These are phyloP conservation scores for Hemitrygon akajei DNA, from an alignment of 2,797 vertebrate genomes.

Conservation along the genomic window DNA sequence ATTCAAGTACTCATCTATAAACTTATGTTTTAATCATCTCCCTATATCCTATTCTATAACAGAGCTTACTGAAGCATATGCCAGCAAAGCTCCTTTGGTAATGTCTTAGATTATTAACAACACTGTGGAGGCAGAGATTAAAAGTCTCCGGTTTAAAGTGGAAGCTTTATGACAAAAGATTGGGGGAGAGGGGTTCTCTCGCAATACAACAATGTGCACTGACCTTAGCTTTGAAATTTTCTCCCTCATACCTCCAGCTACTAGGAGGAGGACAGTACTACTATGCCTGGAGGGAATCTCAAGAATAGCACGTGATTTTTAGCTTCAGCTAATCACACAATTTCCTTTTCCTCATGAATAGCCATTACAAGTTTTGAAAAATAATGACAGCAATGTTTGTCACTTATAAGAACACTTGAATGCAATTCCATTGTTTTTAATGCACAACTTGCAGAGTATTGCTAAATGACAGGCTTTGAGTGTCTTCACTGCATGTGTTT, in stretches of 20 bases:
- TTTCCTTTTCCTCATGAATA: background rate
- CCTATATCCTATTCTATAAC: background rate
- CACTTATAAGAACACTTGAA: background rate
- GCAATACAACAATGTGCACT: background rate
- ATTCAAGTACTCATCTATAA: background rate
- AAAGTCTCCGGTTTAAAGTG: background rate
- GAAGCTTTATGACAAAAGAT: background rate
- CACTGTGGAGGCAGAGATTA: background rate
- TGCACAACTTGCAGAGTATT: background rate
- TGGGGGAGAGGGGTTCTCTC: background rate
- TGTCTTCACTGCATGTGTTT: background rate
- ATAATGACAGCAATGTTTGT: background rate
- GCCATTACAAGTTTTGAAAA: background rate
- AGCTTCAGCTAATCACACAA: background rate
- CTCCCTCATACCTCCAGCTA: background rate
- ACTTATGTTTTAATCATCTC: slow-evolving; percentile 16
- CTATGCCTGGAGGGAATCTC: too few relatives aligned
- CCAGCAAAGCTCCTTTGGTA: background rate
- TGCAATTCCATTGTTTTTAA: background rate
- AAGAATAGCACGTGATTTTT: background rate
- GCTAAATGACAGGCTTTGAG: background rate
- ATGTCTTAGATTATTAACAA: background rate
- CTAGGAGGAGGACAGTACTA: too few relatives aligned
- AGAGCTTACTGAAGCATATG: background rate
- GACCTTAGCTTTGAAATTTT: background rate